These are phyloP conservation scores for Anthopleura sola DNA, from an alignment of 64 coral and sea anemone genomes.

Conservation along the genomic window DNA sequence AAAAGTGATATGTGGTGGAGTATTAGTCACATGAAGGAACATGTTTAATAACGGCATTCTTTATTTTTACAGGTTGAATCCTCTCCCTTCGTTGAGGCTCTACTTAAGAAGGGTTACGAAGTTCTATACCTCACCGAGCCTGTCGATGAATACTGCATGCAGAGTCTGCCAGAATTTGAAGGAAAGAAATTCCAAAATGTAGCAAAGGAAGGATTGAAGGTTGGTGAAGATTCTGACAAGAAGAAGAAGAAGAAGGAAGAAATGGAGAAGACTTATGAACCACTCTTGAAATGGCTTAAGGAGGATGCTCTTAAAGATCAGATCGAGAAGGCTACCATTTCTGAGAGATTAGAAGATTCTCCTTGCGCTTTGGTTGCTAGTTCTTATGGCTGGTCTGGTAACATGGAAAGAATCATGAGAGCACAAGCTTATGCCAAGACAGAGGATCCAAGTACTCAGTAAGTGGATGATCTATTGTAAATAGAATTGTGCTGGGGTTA, in stretches of 20 bases:
- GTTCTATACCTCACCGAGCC: slow-evolving; percentile 92
- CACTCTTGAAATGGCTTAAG: slow-evolving; percentile 96
- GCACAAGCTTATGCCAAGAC: slow-evolving; percentile 98
- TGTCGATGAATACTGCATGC: slow-evolving; percentile 99
- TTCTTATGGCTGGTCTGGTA: slow-evolving; percentile 97
- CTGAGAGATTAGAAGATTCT: slow-evolving; percentile 84
- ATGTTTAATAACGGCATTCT: not conserved
- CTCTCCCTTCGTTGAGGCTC: slow-evolving; percentile 92
- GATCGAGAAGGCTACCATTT: slow-evolving; percentile 94
- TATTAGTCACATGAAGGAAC: no score
- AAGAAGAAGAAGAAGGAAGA: slow-evolving; percentile 93
- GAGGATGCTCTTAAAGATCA: slow-evolving; percentile 91
- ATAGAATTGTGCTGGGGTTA: not conserved
- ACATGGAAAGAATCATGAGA: slow-evolving; percentile 98
- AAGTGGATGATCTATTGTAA: slow-evolving; percentile 21
- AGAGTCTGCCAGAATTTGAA: slow-evolving; percentile 97
- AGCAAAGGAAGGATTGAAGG: slow-evolving; percentile 93
- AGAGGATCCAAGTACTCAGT: slow-evolving; percentile 86
- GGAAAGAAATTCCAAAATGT: slow-evolving; percentile 99
- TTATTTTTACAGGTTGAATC: slow-evolving; percentile 59
- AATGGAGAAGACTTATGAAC: slow-evolving; percentile 94
- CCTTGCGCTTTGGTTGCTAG: slow-evolving; percentile 96
- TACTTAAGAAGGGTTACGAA: slow-evolving; percentile 97
- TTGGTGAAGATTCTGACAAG: slow-evolving; percentile 74
- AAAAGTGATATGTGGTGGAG: no score